Conservation (phyloP, 2,113 vertebrate species). For the Neotragus moschatus region DNA sequence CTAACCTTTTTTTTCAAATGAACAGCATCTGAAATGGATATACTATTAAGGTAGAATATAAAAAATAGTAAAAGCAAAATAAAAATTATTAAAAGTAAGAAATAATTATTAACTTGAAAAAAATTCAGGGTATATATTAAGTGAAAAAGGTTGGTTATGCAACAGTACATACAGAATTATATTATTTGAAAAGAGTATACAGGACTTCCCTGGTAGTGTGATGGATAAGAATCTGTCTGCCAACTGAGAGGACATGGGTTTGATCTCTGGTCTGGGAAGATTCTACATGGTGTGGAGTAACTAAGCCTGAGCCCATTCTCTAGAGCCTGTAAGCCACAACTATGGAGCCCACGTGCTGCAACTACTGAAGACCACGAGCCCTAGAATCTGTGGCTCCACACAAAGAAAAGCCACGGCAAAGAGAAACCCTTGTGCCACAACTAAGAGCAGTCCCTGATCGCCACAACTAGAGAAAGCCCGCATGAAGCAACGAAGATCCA, state of each 20-base stretch:
- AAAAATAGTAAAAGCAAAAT: background rate
- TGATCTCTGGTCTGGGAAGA: background rate
- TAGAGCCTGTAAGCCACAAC: background rate
- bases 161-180: conserved; percentile 4
- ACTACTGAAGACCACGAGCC: background rate
- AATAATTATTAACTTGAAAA: background rate
- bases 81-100: conserved; percentile 10
- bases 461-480: background rate
- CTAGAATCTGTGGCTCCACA: background rate
- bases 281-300: background rate
- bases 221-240: background rate
- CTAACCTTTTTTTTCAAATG: background rate
- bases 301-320: background rate
- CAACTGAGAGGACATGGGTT: background rate
- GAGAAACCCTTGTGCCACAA: background rate
- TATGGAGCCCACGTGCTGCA: background rate
- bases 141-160: background rate
- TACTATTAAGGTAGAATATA: background rate
- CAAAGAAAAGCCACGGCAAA: background rate
- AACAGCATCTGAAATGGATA: conserved; percentile 21
- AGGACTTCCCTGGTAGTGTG: background rate
- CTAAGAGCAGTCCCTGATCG: background rate
- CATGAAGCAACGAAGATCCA: background rate
- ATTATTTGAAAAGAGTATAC: background rate
- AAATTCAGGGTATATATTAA: background rate